Base-by-base conservation (phyloP, 64 coral and sea anemone species). In the Montipora sp. region DNA sequence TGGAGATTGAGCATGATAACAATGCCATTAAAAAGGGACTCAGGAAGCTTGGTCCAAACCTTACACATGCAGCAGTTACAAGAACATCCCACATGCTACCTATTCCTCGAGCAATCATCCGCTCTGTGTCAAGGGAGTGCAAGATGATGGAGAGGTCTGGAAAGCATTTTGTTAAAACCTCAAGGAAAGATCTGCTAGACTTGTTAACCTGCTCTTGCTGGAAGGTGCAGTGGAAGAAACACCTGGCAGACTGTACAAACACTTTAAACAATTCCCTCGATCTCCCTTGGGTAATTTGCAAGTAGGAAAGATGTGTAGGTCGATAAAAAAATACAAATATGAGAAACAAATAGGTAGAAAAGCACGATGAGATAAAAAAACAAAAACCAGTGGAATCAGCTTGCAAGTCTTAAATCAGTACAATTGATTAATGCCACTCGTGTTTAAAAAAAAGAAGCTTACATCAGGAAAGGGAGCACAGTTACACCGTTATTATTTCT, bases 1-100 rank as follows among this genome's bases (percentile, higher is more conserved):
- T 94, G 55, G 87, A 89, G 5, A 43, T 93, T 3, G 83, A 93
- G 77, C 93, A 90, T 78, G 78, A 83, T 7, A 94, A 94, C 46
- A 76, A 89, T 71, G 76, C 59, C 44, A 71, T 73, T 7, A 94
- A 90, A 65, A 50, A 94, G 19, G 78, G 66, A 3, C 78, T 94
- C 1, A 90, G 84, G 47, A 94, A 94, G 20, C 93, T 94, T 43
- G 93, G 87, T 5, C 60, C 77, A 16, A 93, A 88, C 79, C 3
- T 93, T 15, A 93, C 65, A 51, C 19, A 69, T 22, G 75, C 11
- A 51, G 75, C 83, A 27, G 90, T 92, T 0, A 73, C 66, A 59
- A 92, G 81, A 27, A 75, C 58, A 22, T 20, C 7, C 7, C 7
- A 61, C 36, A 85, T 47, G 59, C 10, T 69, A 0, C 23, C 23